Percentiles rank a stretch among this genome's conserved stretches.
Conservation (phyloP, 2,113 vertebrate genomes). For the Leucopsar rothschildi region DNA sequence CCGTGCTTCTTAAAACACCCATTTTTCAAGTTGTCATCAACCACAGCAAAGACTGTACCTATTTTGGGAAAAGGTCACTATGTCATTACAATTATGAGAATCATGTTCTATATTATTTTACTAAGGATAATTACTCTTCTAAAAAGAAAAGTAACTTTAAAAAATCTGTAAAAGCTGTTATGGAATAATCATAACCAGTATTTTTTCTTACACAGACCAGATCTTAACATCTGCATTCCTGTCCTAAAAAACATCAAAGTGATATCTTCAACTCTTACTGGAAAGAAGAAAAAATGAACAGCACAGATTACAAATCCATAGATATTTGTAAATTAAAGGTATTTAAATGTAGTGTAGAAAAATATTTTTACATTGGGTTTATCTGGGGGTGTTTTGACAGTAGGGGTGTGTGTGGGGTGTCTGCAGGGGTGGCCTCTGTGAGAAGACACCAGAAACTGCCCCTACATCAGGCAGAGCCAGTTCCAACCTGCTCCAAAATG, state of each 20-base stretch:
- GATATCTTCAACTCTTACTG: neutral
- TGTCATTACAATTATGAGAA: neutral
- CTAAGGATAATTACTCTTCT: neutral
- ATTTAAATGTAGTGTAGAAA: neutral
- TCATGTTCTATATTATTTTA: neutral
- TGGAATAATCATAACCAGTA: neutral
- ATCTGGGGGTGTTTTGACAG: neutral
- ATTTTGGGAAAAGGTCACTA: neutral
- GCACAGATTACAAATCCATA: neutral
- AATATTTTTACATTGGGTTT: neutral
- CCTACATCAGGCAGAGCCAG: neutral
- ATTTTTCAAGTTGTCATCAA: neutral
- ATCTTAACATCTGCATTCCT: neutral
- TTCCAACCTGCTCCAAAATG: neutral
- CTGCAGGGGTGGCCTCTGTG: too few relatives aligned
- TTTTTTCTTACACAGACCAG: neutral
- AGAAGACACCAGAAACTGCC: neutral
- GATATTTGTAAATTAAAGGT: neutral
- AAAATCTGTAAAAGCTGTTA: neutral
- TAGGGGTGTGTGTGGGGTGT: neutral
- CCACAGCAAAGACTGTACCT: neutral
- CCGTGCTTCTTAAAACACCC: neutral
- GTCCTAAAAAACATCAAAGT: neutral
- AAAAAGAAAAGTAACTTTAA: neutral
- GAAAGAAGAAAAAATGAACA: neutral